These are phyloP conservation scores for Gymnoscopelus braueri DNA, from an alignment of 2,797 vertebrate genomes.

Conservation along the genomic window DNA sequence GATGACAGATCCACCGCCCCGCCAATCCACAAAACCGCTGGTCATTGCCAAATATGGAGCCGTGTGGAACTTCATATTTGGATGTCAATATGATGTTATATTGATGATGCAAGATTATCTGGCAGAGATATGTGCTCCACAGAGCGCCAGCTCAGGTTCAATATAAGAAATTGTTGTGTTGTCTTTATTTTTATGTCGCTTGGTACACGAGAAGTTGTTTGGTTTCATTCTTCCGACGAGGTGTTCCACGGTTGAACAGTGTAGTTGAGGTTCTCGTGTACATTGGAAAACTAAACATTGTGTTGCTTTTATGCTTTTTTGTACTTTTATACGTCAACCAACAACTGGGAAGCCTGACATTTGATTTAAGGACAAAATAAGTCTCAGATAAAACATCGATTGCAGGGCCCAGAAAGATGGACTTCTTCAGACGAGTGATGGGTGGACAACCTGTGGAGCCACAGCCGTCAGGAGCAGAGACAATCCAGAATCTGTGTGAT, in stretches of 20 bases:
- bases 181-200: no score
- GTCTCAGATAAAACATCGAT: conserved; percentile 13
- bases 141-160: no score
- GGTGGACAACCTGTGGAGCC: conserved; percentile 89
- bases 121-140: no score
- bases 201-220: no score
- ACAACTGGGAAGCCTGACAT: background rate
- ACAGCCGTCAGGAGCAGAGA: conserved; percentile 93
- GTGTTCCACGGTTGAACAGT: conserved; percentile 61
- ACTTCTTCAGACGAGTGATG: conserved; percentile 93
- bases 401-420: conserved; percentile 80
- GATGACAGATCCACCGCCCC: no score
- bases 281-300: conserved; percentile 37
- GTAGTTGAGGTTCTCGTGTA: conserved; percentile 35
- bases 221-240: conserved; percentile 5
- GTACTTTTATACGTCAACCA: background rate
- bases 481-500: conserved; percentile 98
- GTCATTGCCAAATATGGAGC: no score
- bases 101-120: no score
- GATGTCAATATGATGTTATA: no score
- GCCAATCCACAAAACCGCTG: no score
- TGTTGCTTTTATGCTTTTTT: conserved; percentile 5
- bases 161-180: no score
- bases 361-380: conserved; percentile 19
- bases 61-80: no score